Base-by-base conservation (phyloP, 2,888 invertebrate genomes). In the Panzeria rudis region DNA sequence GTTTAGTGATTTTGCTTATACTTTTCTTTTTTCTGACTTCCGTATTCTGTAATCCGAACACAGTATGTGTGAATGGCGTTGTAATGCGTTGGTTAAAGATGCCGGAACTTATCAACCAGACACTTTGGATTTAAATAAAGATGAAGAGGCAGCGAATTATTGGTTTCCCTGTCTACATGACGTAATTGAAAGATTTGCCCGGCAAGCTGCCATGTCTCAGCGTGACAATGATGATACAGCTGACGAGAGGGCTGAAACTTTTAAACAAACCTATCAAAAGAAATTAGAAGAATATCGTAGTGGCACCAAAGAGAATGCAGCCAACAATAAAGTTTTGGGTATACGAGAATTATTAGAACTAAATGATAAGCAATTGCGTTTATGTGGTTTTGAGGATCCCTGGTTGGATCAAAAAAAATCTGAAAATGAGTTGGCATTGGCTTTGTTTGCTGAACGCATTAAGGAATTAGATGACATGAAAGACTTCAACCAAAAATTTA, bases 81-180 rank as follows among this genome's bases (percentile, higher is more conserved):
- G 96, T 72, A 97, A 97, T 90, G 96, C 96, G 8, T 93, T 99
- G 88, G 93, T 99, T 84, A 94, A 94, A 87, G 95, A 97, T 92
- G 95, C 96, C 73, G 94, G 94, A 87, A 94, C 94, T 89, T 99
- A 99, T 93, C 95, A 95, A 91, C 98, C 99, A 1, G 99, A 99
- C 92, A 97, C 98, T 38, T 95, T 98, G 87, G 98, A 99, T 93
- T 94, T 99, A 80, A 95, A 96, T 84, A 94, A 95, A 89, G 98
- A 99, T 92, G 94, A 94, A 87, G 96, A 97, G 91, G 98, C 98
- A 15, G 95, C 97, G 91, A 95, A 94, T 87, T 99, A 98, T 93
- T 99, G 99, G 99, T 94, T 99, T 62, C 94, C 95, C 86, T 98
- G 98, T 92, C 97, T 99, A 91, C 96, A 97, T 91, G 96, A 95